Evolutionary conservation across 2,888 invertebrate species (phyloP).

Genomic region (Antitype chi): DNA sequence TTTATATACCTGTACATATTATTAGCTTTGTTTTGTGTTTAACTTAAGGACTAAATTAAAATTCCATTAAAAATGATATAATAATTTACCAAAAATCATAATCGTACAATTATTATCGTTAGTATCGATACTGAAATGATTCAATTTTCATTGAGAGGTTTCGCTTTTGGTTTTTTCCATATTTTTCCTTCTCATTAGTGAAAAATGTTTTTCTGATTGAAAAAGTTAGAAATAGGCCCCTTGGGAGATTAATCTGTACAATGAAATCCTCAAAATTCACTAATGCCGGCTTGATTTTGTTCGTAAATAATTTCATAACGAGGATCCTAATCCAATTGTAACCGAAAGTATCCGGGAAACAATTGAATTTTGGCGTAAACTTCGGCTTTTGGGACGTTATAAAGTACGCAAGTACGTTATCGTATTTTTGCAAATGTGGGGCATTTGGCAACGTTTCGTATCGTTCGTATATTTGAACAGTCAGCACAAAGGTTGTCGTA

Average conservation of each 20-base stretch:
- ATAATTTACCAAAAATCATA: neutral
- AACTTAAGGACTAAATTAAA: too few relatives aligned
- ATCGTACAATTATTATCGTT: neutral
- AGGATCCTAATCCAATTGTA: constrained; percentile 41
- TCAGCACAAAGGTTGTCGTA: constrained; percentile 37
- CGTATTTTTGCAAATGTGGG: constrained; percentile 52
- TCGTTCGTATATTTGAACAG: constrained; percentile 47
- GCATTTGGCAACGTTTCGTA: constrained; percentile 51
- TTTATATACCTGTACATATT: too few relatives aligned
- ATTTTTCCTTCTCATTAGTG: constrained; percentile 23
- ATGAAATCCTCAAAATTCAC: constrained; percentile 27
- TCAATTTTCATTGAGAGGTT: constrained; percentile 13
- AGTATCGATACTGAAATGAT: constrained; percentile 9
- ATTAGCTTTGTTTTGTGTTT: too few relatives aligned
- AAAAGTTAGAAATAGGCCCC: constrained; percentile 29
- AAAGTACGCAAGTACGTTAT: constrained; percentile 42
- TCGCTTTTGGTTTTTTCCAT: neutral
- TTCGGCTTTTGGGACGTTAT: constrained; percentile 25
- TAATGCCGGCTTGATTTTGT: constrained; percentile 36
- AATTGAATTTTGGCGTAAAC: constrained; percentile 46
- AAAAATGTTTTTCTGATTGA: constrained; percentile 27
- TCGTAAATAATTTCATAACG: constrained; percentile 43
- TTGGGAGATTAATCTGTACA: constrained; percentile 44
- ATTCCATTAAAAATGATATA: too few relatives aligned
- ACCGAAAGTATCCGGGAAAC: constrained; percentile 39